Conservation (phyloP, 2,888 invertebrate genomes). For the Caenorhabditis parvicauda region DNA sequence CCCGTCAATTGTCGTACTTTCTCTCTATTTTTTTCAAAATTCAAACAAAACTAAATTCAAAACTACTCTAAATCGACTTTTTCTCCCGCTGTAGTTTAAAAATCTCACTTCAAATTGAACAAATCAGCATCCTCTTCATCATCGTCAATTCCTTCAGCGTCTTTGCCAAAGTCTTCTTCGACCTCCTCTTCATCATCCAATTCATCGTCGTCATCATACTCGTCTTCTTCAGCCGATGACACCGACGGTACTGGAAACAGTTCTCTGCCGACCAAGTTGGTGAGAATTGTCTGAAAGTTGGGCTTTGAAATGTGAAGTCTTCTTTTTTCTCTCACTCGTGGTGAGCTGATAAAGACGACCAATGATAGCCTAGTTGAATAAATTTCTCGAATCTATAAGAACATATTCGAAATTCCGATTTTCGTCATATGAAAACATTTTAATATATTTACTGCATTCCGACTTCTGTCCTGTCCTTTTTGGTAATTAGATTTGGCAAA, state of each 20-base stretch:
- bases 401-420: too few species aligned
- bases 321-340: not conserved
- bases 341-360: too few species aligned
- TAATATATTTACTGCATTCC: too few species aligned
- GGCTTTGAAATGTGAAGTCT: not conserved
- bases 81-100: too few species aligned
- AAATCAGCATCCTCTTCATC: slow-evolving; percentile 27
- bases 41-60: not conserved
- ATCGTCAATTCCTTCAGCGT: slow-evolving; percentile 8
- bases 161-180: slow-evolving; percentile 15
- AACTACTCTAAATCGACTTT: too few species aligned
- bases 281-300: not conserved
- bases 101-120: slow-evolving; percentile 21
- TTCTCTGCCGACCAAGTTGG: too few species aligned
- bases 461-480: too few species aligned
- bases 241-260: too few species aligned
- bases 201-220: slow-evolving; percentile 13
- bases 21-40: slow-evolving; percentile 2
- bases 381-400: too few species aligned
- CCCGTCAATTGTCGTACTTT: not conserved
- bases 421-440: too few species aligned
- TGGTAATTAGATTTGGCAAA: too few species aligned
- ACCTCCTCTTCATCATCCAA: slow-evolving; percentile 13
- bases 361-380: too few species aligned
- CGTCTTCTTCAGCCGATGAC: slow-evolving; percentile 10